Base-by-base conservation (phyloP, 1,140 invertebrate genomes). In the Ooceraea biroi region DNA sequence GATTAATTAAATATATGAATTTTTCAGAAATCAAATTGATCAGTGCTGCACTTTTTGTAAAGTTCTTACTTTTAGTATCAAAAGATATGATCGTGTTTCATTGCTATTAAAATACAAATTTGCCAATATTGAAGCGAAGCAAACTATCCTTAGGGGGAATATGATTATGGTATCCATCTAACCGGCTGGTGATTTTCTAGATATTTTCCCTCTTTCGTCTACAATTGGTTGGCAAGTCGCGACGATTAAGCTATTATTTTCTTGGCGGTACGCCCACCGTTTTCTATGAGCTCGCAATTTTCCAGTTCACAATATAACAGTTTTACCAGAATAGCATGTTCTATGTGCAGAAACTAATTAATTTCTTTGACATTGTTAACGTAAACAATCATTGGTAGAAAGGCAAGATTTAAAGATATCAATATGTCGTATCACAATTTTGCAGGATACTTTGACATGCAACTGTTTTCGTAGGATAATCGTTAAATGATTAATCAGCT, bases 211-310 rank as follows among this genome's bases (percentile, higher is more conserved):
- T 69, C 63, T 44, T 55, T 17, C 44, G 73, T 63, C 36, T 69
- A 57, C 48, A 78, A 68, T 78, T 44, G 63, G 19, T 44, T 71
- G 52, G 36, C 76, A 71, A 80, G 41, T 57, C 22, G 36, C 52
- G 22, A 57, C 50, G 48, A 80, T 78, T 78, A 69, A 69, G 65
- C 22, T 69, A 76, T 58, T 76, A 69, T 57, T 71, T 71, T 80
- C 48, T 22, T 80, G 76, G 48, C 76, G 11, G 44, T 1, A 19
- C 22, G 48, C 65, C 63, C 74, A 19, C 12, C 14, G n/a, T 69
- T 78, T 78, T 10, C 76, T 78, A 69, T 57, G 63, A 80, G 12
- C 22, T 30, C 8, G 12, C 12, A 27, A 22, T 25, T 58, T 80
- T 69, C 22, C 41, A 69, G 17, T 17, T 78, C 11, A 44, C 57